phyloP scores from a whole-genome alignment of 2,113 vertebrate species.

The Butorides virescens region DNA sequence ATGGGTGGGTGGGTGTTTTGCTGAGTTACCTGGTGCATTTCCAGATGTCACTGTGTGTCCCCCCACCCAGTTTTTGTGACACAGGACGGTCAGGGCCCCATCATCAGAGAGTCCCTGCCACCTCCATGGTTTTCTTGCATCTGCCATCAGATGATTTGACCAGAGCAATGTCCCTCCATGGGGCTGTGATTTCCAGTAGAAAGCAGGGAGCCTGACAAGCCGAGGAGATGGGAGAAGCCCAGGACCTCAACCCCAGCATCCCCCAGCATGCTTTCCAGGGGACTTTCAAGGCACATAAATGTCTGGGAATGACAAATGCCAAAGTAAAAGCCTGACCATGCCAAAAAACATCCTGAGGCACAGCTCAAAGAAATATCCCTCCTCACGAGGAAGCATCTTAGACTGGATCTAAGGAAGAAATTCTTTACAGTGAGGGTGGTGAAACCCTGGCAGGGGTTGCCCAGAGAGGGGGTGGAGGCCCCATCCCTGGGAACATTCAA shows the following conservation, averaged over 20 bases:
- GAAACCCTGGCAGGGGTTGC: no score
- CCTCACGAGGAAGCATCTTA: not conserved
- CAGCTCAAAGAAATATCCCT: not conserved
- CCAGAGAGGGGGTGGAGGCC: no score
- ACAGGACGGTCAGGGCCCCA: not conserved
- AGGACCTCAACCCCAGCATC: not conserved
- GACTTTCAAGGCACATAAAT: not conserved
- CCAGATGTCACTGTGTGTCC: not conserved
- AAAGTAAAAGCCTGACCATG: not conserved
- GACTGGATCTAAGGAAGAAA: no score
- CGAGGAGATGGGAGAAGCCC: not conserved
- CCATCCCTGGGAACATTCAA: no score
- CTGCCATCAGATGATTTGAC: not conserved
- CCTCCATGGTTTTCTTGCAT: not conserved
- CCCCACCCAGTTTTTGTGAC: not conserved
- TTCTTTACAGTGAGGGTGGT: no score
- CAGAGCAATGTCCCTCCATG: not conserved
- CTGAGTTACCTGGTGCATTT: not conserved
- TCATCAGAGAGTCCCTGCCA: not conserved
- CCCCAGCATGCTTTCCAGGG: not conserved
- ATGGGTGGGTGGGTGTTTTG: fast-evolving
- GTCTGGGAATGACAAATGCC: not conserved
- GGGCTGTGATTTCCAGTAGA: not conserved
- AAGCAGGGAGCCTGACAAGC: not conserved
- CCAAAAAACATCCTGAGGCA: not conserved